Percentiles rank a stretch among this genome's conserved stretches.
Conservation (phyloP, 1,140 invertebrate genomes). For the Trachymyrmex septentrionalis region DNA sequence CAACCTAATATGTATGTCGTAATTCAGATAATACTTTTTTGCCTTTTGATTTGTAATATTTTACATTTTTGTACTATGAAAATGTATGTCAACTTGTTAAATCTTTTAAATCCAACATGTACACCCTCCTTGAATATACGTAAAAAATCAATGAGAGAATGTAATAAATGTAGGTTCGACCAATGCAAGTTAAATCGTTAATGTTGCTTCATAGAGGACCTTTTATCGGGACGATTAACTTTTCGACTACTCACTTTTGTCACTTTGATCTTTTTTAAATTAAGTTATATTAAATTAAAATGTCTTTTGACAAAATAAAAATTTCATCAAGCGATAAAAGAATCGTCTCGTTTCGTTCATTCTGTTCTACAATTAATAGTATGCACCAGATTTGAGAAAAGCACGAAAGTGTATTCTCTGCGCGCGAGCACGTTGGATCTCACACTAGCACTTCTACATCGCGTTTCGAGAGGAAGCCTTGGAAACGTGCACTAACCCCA, state of each 20-base stretch:
- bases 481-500: conserved; percentile 49
- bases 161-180: not conserved
- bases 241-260: not conserved
- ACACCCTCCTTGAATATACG: not conserved
- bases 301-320: not conserved
- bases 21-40: too few species aligned
- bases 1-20: too few species aligned
- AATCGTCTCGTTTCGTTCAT: not conserved
- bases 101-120: not conserved
- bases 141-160: not conserved
- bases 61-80: too few species aligned
- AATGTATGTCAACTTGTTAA: too few species aligned
- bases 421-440: not conserved
- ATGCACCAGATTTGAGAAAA: not conserved
- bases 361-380: not conserved
- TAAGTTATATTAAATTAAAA: conserved; percentile 6
- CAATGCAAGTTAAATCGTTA: conserved; percentile 10
- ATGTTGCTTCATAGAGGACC: not conserved
- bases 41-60: too few species aligned
- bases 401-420: not conserved
- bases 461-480: conserved; percentile 45
- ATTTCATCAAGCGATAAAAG: not conserved
- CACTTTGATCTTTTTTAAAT: not conserved
- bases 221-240: conserved; percentile 10
- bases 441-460: conserved; percentile 30